Base-by-base conservation (phyloP, 2,888 invertebrate genomes). In the Amblyteles armatorius region DNA sequence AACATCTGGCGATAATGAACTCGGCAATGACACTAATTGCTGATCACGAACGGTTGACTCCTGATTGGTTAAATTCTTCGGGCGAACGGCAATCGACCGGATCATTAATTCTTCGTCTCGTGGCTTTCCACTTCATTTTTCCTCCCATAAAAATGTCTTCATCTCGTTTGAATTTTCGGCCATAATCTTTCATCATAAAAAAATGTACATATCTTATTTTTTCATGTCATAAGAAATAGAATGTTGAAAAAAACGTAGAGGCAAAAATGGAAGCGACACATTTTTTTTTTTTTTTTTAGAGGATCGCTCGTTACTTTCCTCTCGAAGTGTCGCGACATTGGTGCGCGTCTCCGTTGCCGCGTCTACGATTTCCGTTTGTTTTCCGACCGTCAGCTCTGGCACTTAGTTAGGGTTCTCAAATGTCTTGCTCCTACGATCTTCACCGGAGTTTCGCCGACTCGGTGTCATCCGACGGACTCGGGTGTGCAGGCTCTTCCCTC, bases 321-420 rank as follows among this genome's bases (percentile, higher is more conserved):
- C 68, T 68, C 33, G 67, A 52, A 71, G 68, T 52, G 48, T 79
- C 69, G 67, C 50, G 55, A 67, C 69, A 44, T 77, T 11, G 79
- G 57, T 57, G 68, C 36, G 69, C n/a, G 68, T 63, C 65, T 19
- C 60, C 19, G 6, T 52, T 74, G 67, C 50, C 26, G 65, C 65
- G 33, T 44, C 52, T 67, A 80, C 65, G 79, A 80, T 80, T 83
- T 77, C 72, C 68, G 77, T 77, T 84, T 80, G 77, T 80, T 55
- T 71, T 79, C 79, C 71, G 79, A 79, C 55, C 52, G 55, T 48
- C 13, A 55, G 71, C 71, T 63, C 7, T 57, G 74, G 44, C 52
- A 50, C 50, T 79, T 65, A 71, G 55, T 79, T 55, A 19, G 48
- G 16, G 44, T 63, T 82, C 50, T 77, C 82, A 11, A 44, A 63